These are phyloP conservation scores for Perizoma flavofasciatum DNA, from an alignment of 2,888 invertebrate genomes.

Conservation along the genomic window DNA sequence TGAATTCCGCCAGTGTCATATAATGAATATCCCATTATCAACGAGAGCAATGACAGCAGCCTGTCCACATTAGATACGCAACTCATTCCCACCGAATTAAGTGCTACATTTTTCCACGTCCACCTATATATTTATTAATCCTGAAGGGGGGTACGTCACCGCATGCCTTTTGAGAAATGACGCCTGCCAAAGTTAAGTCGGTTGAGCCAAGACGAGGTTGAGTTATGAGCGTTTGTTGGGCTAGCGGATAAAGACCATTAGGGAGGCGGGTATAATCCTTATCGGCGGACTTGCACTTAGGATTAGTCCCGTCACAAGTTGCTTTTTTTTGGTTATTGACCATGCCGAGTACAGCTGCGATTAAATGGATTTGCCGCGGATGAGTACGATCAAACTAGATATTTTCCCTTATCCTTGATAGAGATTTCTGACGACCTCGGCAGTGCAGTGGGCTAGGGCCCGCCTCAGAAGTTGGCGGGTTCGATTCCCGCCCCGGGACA, in stretches of 20 bases:
- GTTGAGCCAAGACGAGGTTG: constrained; percentile 80
- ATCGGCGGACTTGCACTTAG: constrained; percentile 83
- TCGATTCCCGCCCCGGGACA: too few relatives aligned
- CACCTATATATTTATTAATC: constrained; percentile 81
- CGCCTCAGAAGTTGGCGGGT: too few relatives aligned
- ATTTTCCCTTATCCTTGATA: not conserved
- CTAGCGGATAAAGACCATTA: constrained; percentile 81
- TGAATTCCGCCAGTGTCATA: constrained; percentile 40
- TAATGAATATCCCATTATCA: constrained; percentile 49
- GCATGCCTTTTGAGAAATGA: constrained; percentile 83
- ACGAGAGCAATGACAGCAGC: constrained; percentile 49
- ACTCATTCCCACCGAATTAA: constrained; percentile 76
- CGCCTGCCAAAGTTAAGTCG: constrained; percentile 83
- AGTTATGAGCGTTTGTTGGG: constrained; percentile 82
- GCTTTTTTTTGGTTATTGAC: constrained; percentile 76
- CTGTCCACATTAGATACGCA: constrained; percentile 63
- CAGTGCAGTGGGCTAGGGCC: too few relatives aligned
- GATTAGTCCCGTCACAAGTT: constrained; percentile 81
- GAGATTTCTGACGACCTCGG: too few relatives aligned
- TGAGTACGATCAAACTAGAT: constrained; percentile 33
- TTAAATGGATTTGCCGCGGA: constrained; percentile 66
- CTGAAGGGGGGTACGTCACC: constrained; percentile 66
- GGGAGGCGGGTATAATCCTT: constrained; percentile 79
- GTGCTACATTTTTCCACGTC: constrained; percentile 81
- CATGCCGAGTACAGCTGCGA: constrained; percentile 73